Conservation (phyloP, 2,888 invertebrate species). For the Dryococelus australis region DNA sequence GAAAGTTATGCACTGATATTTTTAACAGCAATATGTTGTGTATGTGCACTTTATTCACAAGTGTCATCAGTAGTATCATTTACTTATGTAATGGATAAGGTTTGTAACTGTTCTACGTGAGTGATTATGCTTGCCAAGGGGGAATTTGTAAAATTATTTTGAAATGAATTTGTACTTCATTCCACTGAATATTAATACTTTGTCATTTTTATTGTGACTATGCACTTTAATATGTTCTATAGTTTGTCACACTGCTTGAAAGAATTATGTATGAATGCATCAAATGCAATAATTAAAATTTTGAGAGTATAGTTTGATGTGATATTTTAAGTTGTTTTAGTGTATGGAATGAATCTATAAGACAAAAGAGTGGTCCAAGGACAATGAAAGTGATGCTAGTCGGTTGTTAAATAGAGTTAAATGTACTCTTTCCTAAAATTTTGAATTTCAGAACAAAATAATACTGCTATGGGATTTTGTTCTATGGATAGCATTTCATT, state of each 20-base stretch:
- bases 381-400: conserved; percentile 16
- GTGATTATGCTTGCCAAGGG: no score
- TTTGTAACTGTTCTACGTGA: no score
- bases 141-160: no score
- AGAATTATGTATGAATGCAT: neutral
- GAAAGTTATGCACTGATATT: no score
- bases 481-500: neutral
- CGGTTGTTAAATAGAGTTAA: neutral
- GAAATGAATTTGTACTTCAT: neutral
- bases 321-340: neutral
- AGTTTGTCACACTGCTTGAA: neutral
- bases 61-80: no score
- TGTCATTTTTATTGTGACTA: neutral
- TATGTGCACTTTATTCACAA: no score
- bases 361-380: conserved; percentile 1
- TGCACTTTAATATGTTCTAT: neutral
- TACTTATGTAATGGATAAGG: no score
- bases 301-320: neutral
- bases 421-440: neutral
- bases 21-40: no score
- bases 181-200: neutral
- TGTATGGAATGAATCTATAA: neutral
- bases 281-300: neutral
- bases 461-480: neutral
- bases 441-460: neutral